These are phyloP conservation scores for Hippopotamyrus pictus DNA, from an alignment of 2,797 vertebrate genomes.

Conservation along the genomic window DNA sequence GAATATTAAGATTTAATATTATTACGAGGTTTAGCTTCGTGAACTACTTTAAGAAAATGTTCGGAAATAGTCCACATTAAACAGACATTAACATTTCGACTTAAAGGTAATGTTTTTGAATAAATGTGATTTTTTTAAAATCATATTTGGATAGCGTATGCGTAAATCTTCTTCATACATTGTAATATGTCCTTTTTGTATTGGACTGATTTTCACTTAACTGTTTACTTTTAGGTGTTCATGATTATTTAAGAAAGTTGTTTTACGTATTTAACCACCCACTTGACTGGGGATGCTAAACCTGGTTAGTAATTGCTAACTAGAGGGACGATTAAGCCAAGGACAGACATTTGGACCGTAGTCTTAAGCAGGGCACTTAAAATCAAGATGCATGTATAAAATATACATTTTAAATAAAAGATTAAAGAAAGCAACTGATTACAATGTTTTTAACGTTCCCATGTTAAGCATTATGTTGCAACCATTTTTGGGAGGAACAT, in stretches of 20 bases:
- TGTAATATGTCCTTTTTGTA: neutral
- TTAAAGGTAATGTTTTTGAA: neutral
- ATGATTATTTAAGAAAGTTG: neutral
- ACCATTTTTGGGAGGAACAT: neutral
- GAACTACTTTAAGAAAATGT: neutral
- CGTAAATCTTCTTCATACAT: neutral
- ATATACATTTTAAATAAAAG: neutral
- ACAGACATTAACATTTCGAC: neutral
- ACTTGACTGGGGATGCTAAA: neutral
- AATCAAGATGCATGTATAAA: neutral
- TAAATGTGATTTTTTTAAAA: neutral
- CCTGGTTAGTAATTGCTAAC: neutral
- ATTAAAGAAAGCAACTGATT: neutral
- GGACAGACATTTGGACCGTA: neutral
- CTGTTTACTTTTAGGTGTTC: neutral
- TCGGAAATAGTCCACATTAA: neutral
- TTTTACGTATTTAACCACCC: neutral
- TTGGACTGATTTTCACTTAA: neutral
- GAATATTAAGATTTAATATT: neutral
- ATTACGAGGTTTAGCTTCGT: neutral
- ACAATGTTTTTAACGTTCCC: neutral
- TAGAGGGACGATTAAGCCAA: neutral
- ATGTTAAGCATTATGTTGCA: neutral
- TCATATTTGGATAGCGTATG: neutral
- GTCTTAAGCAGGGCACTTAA: neutral